Conservation (phyloP, 2,113 vertebrate genomes). For the Mionectes macconnelli region DNA sequence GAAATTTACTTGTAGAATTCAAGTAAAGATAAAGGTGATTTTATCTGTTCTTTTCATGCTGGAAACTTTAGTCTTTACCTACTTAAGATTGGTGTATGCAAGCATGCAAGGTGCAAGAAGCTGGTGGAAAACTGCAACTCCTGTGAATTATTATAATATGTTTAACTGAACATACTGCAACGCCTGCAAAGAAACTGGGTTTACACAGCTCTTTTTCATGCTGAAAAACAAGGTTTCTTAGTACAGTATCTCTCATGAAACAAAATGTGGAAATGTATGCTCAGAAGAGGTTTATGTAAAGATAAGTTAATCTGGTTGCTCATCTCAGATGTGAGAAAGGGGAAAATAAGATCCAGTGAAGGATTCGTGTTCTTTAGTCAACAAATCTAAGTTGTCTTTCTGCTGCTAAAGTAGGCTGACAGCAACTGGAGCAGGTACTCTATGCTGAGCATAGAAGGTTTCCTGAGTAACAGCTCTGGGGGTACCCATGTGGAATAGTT, state of each 20-base stretch:
- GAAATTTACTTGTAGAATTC: neutral
- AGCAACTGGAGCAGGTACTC: neutral
- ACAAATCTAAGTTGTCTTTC: neutral
- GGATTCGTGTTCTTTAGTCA: neutral
- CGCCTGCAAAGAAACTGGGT: neutral
- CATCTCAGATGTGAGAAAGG: neutral
- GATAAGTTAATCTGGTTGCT: neutral
- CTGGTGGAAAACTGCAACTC: neutral
- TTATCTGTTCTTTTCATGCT: neutral
- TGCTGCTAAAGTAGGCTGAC: neutral
- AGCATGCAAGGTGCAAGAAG: neutral
- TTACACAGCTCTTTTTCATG: neutral
- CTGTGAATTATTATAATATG: neutral
- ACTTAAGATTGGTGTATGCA: neutral
- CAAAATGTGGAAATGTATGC: neutral
- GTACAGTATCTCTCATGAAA: neutral
- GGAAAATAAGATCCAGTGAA: neutral
- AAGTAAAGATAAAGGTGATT: neutral
- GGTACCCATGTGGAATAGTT: neutral
- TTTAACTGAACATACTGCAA: neutral
- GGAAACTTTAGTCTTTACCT: neutral
- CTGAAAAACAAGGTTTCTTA: neutral
- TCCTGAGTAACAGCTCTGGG: neutral
- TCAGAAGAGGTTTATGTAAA: neutral
- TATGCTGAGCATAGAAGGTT: neutral